Percentiles rank a stretch among this genome's conserved stretches.
phyloP scores from a whole-genome alignment of 2,113 vertebrate genomes.

The Sakesphorus luctuosus region DNA sequence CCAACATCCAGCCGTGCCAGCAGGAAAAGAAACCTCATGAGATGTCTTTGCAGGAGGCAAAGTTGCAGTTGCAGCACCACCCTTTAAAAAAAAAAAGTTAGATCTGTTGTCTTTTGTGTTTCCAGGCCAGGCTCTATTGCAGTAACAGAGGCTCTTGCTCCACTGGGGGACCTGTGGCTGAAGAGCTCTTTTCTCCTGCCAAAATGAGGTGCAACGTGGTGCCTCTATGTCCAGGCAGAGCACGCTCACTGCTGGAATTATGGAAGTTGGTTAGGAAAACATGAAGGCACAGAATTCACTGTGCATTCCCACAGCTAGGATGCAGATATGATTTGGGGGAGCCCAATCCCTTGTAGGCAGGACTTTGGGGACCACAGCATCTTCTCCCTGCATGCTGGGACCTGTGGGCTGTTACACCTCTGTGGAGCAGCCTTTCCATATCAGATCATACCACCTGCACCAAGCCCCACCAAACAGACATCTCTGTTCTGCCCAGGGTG shows the following conservation, averaged over 20 bases:
- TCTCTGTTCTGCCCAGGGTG: rapidly evolving
- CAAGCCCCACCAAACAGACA: rapidly evolving
- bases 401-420: rapidly evolving
- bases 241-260: rapidly evolving
- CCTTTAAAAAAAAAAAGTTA: not conserved
- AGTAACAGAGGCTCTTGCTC: not conserved
- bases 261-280: not conserved
- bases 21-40: not conserved
- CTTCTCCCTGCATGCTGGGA: rapidly evolving
- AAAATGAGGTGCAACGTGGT: rapidly evolving
- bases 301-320: not conserved
- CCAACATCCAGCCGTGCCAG: not conserved
- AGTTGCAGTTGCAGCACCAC: not conserved
- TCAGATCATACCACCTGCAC: rapidly evolving
- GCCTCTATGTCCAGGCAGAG: not conserved
- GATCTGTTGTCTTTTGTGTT: not conserved
- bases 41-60: not conserved
- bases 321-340: not conserved
- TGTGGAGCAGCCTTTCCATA: not conserved
- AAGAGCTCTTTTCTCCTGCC: not conserved
- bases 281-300: rapidly evolving
- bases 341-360: not conserved
- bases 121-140: not conserved
- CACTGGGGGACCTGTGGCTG: not conserved
- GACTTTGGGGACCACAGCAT: rapidly evolving